Evolutionary conservation across 2,113 vertebrate genomes (phyloP), one percentile per base, ranked within the genome.

Genomic region (Burhinus oedicnemus): DNA sequence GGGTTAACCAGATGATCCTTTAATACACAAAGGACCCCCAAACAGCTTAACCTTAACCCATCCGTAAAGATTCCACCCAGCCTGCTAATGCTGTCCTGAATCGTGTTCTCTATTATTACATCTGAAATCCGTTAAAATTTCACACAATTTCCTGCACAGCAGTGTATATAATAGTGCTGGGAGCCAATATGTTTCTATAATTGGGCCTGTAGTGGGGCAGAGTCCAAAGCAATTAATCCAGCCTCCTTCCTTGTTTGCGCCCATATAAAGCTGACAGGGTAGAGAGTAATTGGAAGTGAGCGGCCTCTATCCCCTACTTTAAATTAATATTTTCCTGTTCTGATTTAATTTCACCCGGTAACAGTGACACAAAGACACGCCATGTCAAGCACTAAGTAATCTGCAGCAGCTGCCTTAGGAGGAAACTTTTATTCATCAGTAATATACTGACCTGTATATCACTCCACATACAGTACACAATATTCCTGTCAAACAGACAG

Each of bases 151-250:
- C 99, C 99, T 98, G 98, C 99, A 99, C 99, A 99, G 99, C 99
- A 99, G 99, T 99, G 98, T 97, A 98, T 99, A 98, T 99, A 98
- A 98, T 98, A 99, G 98, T 97, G 98, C 99, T 99, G 98, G 98
- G 98, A 99, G 98, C 99, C 99, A 99, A 99, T 99, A 99, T 99
- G 99, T 98, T 99, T 98, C 99, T 99, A 98, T 99, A 99, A 99
- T 99, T 99, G 99, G 99, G 99, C 98, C 99, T 99, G 98, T 98
- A 99, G 99, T 98, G 98, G 99, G 99, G 99, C 99, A 99, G 98
- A 99, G 99, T 99, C 99, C 99, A 99, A 99, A 99, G 99, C 99
- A 99, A 99, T 99, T 99, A 99, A 99, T 99, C 99, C 99, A 98
- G 98, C 98, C 99, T 99, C 98, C 98, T 98, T 98, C 99, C 99